phyloP scores from a whole-genome alignment of 1,140 invertebrate species.

The Diplogasteroides magnus region DNA sequence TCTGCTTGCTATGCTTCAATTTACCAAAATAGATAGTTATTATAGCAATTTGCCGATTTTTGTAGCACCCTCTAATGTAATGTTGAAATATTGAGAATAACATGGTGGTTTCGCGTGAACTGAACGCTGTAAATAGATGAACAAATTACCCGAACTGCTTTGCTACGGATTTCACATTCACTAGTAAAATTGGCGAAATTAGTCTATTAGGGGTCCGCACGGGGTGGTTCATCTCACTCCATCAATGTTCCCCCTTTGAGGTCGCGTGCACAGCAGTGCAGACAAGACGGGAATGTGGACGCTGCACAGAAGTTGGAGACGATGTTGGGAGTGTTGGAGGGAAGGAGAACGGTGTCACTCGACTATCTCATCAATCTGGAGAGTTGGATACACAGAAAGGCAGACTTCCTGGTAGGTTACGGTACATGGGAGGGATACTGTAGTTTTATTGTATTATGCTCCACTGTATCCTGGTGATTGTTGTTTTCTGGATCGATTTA shows the following conservation, averaged over 20 bases:
- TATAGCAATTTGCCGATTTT: too few relatives aligned
- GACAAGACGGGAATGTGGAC: conserved; percentile 27
- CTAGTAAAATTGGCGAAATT: too few relatives aligned
- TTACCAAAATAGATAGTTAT: too few relatives aligned
- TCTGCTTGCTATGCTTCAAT: too few relatives aligned
- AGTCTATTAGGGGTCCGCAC: too few relatives aligned
- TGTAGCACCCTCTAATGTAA: too few relatives aligned
- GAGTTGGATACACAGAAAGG: conserved; percentile 29
- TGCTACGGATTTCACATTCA: too few relatives aligned
- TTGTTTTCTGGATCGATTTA: conserved; percentile 9
- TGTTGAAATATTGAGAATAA: too few relatives aligned
- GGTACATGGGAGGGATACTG: conserved; percentile 14
- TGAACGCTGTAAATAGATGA: too few relatives aligned
- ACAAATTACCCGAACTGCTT: too few relatives aligned
- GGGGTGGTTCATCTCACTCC: too few relatives aligned
- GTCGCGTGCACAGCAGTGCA: conserved; percentile 21
- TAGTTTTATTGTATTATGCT: not conserved
- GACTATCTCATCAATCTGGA: conserved; percentile 33
- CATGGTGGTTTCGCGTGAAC: too few relatives aligned
- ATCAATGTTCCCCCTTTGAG: conserved; percentile 17
- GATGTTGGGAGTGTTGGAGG: conserved; percentile 32
- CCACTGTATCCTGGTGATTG: not conserved
- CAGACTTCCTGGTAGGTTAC: conserved; percentile 22
- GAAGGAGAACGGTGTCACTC: conserved; percentile 27
- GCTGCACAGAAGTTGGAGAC: conserved; percentile 33